phyloP scores from a whole-genome alignment of 2,113 vertebrate species.

The Chiloscyllium plagiosum region DNA sequence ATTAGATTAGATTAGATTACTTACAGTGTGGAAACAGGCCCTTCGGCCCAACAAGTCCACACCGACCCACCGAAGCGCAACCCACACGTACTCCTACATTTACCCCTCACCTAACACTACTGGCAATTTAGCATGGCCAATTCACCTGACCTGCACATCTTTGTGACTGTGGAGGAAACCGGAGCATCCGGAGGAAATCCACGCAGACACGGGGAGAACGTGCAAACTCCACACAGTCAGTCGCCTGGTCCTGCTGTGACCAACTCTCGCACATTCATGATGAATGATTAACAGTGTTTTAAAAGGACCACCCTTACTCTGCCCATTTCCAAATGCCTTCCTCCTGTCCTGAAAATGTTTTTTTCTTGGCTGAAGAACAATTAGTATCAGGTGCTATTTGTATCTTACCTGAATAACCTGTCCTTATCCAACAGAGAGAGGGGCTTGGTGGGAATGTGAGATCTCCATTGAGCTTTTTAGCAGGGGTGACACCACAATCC shows the following conservation, averaged over 20 bases:
- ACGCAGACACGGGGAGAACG: too few species aligned
- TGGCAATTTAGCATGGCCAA: too few species aligned
- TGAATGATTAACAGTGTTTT: neutral
- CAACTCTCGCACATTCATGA: neutral
- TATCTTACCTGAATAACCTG: neutral
- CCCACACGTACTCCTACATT: too few species aligned
- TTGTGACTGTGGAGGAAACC: too few species aligned
- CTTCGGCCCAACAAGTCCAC: too few species aligned
- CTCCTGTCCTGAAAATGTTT: neutral
- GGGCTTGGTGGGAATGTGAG: neutral
- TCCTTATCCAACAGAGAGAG: neutral
- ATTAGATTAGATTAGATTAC: too few species aligned
- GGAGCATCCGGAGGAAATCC: too few species aligned
- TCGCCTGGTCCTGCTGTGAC: neutral
- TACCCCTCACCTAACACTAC: too few species aligned
- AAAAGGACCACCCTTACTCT: neutral
- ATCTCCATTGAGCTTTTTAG: rapidly evolving
- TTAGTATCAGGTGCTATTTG: neutral
- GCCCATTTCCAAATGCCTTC: neutral
- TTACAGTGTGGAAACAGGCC: too few species aligned
- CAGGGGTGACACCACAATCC: neutral
- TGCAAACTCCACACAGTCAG: too few species aligned
- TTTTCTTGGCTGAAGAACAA: neutral
- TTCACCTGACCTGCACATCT: too few species aligned
- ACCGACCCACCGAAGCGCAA: too few species aligned